Evolutionary conservation across 1,140 invertebrate species (phyloP), one percentile per base, ranked within the genome.

Genomic region (Polypedilum vanderplanki): DNA sequence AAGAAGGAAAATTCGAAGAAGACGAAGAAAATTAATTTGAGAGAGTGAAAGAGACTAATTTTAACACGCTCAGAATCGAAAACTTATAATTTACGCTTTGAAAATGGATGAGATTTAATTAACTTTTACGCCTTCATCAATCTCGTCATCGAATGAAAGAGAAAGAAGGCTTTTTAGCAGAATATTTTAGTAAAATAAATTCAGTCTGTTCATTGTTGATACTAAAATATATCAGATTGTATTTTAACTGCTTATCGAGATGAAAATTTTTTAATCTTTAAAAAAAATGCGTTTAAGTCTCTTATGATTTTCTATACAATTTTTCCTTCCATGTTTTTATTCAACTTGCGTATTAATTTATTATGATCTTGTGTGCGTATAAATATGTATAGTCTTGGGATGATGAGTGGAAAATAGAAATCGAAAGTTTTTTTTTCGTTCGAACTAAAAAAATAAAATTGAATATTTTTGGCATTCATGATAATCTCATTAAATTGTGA

Each of bases 31-130:
- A 33, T 33, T 33, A 33, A 33, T 33, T 33, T 33, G 24, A 33
- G 24, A 33, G 24, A 33, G 24, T 5, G 24, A 33, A 33, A 33
- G 24, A 33, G 24, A 33, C 24, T 33, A 5, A 3, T 33, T 33
- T 57, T 57, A 57, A 57, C 46, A 57, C 46, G 46, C 46, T 57
- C n/a, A 46, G 41, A 46, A 46, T 46, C 8, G 41, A 57, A 57
- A 57, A 57, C 12, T 4, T 57, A 12, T 4, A 57, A 57, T 12
- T 15, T 57, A 57, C 8, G 12, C n/a, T 57, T 57, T n/a, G n/a
- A n/a, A 57, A 57, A 57, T 57, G 46, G 46, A 57, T 57, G 46
- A 57, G n/a, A 57, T 57, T 57, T 57, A 57, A 57, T 57, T 57
- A 57, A 57, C 46, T 57, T 57, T 57, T 57, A 57, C 46, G 46